Evolutionary conservation across 2,113 vertebrate genomes (phyloP).

Genomic region (Crotophaga sulcirostris): DNA sequence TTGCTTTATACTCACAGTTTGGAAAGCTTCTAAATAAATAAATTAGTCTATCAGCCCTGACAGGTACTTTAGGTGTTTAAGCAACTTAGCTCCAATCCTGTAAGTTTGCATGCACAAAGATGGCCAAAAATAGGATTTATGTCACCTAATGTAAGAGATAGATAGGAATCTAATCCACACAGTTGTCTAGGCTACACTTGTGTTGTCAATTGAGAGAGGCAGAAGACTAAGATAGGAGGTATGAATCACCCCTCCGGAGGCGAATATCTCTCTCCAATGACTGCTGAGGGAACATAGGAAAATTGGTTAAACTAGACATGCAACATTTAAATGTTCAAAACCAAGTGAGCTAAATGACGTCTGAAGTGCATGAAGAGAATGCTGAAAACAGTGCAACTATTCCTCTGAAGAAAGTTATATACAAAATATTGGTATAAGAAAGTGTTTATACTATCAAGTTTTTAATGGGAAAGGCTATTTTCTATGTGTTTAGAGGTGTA

Average conservation of each 20-base stretch:
- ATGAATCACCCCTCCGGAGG: conserved; percentile 17
- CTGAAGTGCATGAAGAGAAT: not conserved
- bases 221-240: conserved; percentile 16
- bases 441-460: fast-evolving
- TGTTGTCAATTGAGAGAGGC: conserved; percentile 20
- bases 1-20: not conserved
- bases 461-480: not conserved
- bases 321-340: not conserved
- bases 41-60: not conserved
- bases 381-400: not conserved
- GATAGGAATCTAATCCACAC: conserved; percentile 3
- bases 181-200: conserved; percentile 53
- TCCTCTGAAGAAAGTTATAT: not conserved
- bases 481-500: not conserved
- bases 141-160: conserved; percentile 20
- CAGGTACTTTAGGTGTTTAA: not conserved
- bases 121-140: conserved; percentile 30
- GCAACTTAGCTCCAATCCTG: not conserved
- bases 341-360: not conserved
- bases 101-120: not conserved
- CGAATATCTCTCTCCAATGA: not conserved
- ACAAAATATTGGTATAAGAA: not conserved
- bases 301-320: not conserved
- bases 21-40: not conserved
- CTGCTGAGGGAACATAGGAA: not conserved